Conservation (phyloP, 2,888 invertebrate species). For the Ptychoptera albimana region DNA sequence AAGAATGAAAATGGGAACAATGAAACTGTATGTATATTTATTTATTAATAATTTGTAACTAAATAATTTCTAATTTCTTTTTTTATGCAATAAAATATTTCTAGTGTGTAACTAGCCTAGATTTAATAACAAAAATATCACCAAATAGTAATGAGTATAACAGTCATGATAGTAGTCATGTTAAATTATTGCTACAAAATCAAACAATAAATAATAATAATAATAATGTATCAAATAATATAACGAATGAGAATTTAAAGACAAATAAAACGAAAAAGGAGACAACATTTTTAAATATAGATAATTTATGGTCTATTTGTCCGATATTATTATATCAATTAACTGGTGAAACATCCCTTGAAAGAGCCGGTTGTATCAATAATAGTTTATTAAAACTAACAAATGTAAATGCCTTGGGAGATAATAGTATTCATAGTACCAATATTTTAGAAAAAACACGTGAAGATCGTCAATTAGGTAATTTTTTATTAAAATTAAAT, state of each 20-base stretch:
- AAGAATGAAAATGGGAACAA: too few relatives aligned
- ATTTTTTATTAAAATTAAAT: not conserved
- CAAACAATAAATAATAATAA: not conserved
- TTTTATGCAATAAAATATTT: conserved; percentile 17
- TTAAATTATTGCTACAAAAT: not conserved
- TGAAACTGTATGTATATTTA: not conserved
- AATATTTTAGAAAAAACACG: conserved; percentile 5
- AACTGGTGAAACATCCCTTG: conserved; percentile 36
- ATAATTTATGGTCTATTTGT: conserved; percentile 37
- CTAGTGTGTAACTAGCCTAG: conserved; percentile 35
- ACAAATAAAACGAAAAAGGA: not conserved
- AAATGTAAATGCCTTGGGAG: too few relatives aligned
- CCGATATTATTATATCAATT: conserved; percentile 53
- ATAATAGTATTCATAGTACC: conserved; percentile 13
- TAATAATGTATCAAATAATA: conserved; percentile 8
- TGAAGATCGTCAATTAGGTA: conserved; percentile 13
- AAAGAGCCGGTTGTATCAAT: conserved; percentile 40
- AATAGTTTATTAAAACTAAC: conserved; percentile 19
- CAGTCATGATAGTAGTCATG: not conserved
- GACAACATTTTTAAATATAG: conserved; percentile 10
- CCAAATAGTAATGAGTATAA: not conserved
- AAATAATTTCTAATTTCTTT: conserved; percentile 6
- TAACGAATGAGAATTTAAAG: not conserved
- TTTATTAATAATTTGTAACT: not conserved
- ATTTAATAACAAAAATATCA: conserved; percentile 21